phyloP scores from a whole-genome alignment of 2,797 vertebrate species.

The Hapalemur alaotrensis region DNA sequence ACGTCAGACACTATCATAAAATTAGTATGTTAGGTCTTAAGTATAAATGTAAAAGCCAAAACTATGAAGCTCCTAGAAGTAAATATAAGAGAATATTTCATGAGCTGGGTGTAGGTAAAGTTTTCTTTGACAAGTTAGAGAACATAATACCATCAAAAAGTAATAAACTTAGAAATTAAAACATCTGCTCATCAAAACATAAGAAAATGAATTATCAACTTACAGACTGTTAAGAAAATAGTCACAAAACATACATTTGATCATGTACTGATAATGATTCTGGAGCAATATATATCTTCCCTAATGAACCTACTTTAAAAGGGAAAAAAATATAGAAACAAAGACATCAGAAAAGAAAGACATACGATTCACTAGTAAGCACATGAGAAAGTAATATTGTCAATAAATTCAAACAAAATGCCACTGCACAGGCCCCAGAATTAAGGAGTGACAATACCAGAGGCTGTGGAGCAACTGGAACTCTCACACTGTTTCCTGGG shows the following conservation, averaged over 20 bases:
- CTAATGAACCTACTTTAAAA: not conserved
- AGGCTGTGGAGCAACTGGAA: accelerated
- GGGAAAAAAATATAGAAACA: not conserved
- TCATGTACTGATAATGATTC: not conserved
- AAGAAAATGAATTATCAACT: not conserved
- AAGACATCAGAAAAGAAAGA: not conserved
- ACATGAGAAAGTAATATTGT: accelerated
- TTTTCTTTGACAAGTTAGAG: not conserved
- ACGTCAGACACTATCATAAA: not conserved
- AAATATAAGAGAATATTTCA: not conserved
- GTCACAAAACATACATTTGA: not conserved
- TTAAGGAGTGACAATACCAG: accelerated
- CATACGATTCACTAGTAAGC: not conserved
- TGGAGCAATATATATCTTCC: not conserved
- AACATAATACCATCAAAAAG: not conserved
- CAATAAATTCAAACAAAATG: not conserved
- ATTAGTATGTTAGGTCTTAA: not conserved
- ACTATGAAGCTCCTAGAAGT: not conserved
- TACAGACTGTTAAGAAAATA: not conserved
- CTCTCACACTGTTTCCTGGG: not conserved
- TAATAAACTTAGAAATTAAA: not conserved
- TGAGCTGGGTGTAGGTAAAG: not conserved
- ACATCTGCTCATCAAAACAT: not conserved
- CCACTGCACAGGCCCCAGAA: no score
- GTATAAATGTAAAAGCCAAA: not conserved